These are phyloP conservation scores for Drosophila melanogaster DNA, from an alignment of 1,140 invertebrate species.

Conservation along the genomic window Release_6_plus_ISO1_MT NT_033779.5:594001-594500, in stretches of 20 bases:
- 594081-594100: constrained; percentile 71
- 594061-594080: constrained; percentile 84
- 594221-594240: constrained; percentile 57
- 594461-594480: neutral
- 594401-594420: neutral
- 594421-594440: neutral
- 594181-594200: constrained; percentile 74
- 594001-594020: constrained; percentile 73
- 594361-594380: constrained; percentile 84
- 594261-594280: constrained; percentile 80
- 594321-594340: constrained; percentile 14
- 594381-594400: constrained; percentile 54
- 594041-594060: constrained; percentile 80
- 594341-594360: constrained; percentile 44
- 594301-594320: constrained; percentile 32
- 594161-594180: constrained; percentile 74
- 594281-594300: constrained; percentile 69
- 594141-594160: constrained; percentile 64
- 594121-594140: constrained; percentile 64
- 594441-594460: neutral
- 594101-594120: constrained; percentile 56
- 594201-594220: constrained; percentile 62
- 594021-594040: constrained; percentile 77
- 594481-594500: neutral
- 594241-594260: constrained; percentile 78